Base-by-base conservation (phyloP, 2,113 vertebrate species). In the Brevimyrus niger region DNA sequence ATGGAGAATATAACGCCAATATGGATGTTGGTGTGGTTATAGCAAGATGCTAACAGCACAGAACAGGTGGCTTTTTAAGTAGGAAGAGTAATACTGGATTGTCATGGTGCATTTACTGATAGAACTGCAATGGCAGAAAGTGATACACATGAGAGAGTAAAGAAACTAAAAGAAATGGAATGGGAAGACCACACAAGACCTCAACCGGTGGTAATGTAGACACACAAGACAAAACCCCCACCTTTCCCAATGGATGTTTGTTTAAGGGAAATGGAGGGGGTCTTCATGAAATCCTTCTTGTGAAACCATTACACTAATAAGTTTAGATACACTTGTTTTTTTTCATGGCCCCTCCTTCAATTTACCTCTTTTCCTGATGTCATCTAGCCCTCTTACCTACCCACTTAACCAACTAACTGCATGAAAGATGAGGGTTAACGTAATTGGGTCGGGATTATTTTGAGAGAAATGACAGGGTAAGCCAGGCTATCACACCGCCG, bases 401-500 rank as follows among this genome's bases (percentile, higher is more conserved):
- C 38, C 8, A 84, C 44, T 46, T 44, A 84, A n/a, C 21, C n/a
- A 87, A 50, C n/a, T 35, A 53, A 38, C 10, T 53, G 11, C 31
- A 55, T 48, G 85, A 53, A n/a, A 53, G 85, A 53, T 35, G 48
- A 87, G 8, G 4, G 17, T 87, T 87, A 86, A 47, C 23, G 11
- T n/a, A 9, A 55, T 7, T 13, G 50, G 47, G 31, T 55, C 35
- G 23, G 85, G 19, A 84, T 47, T 44, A 21, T 82, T 46, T 47
- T 47, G 80, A 83, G 53, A 55, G 38, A 83, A 89, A 65, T 46
- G 58, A 21, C 50, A 50, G 13, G 42, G 91, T 90, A 55, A 61
- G 85, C 85, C 44, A 9, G 90, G 44, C 87, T 89, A 69, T 98
- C 96, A 99, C 91, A 99, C 98, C 0, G 97, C 96, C 17, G 98